Evolutionary conservation across 2,113 vertebrate species (phyloP).

Genomic region (Platysteira castanea): DNA sequence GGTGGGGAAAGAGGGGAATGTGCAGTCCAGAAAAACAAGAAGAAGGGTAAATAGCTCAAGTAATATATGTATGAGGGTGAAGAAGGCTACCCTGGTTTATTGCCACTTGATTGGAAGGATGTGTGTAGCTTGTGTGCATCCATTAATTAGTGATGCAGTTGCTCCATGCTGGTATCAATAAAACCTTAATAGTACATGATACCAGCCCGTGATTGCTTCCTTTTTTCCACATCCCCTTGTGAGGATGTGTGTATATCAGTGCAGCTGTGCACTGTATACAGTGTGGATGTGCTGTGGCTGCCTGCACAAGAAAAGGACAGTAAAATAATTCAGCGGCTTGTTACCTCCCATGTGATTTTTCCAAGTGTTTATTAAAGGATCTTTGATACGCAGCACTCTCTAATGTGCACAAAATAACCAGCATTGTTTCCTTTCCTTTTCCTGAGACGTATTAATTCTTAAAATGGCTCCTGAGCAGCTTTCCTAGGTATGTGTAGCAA

Average conservation of each 20-base stretch:
- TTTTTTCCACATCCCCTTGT: background rate
- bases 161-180: constrained; percentile 15
- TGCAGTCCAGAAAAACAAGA: background rate
- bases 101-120: background rate
- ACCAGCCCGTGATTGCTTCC: background rate
- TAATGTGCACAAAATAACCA: background rate
- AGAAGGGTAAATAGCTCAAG: background rate
- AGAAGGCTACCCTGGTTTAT: background rate
- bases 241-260: background rate
- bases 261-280: background rate
- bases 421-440: background rate
- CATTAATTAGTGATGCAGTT: constrained; percentile 45
- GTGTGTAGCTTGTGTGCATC: background rate
- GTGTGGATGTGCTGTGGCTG: background rate
- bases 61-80: background rate
- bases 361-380: background rate
- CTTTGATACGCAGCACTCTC: background rate
- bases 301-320: background rate
- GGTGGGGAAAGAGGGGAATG: background rate
- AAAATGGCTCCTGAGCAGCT: constrained; percentile 54
- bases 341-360: constrained; percentile 21
- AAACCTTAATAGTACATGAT: constrained; percentile 27
- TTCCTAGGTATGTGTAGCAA: background rate
- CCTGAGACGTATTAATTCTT: constrained; percentile 5
- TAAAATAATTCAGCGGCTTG: background rate